phyloP scores from a whole-genome alignment of 1,140 invertebrate species.

The Procambarus virginalis region DNA sequence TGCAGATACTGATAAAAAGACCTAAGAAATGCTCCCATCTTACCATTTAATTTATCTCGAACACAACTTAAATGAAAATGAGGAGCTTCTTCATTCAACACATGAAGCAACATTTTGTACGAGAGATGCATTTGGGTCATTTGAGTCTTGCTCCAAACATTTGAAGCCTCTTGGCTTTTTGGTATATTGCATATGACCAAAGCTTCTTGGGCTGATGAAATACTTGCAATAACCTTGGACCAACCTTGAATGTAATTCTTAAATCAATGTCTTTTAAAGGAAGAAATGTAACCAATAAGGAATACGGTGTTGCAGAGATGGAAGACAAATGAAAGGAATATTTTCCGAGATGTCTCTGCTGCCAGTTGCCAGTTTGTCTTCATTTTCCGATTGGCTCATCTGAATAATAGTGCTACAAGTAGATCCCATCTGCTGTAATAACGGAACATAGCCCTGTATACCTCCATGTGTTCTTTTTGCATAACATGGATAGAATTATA shows the following conservation, averaged over 20 bases:
- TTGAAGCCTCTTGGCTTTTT: not conserved
- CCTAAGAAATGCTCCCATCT: conserved; percentile 52
- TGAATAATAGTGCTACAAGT: conserved; percentile 31
- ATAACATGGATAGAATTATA: not conserved
- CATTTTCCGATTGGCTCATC: not conserved
- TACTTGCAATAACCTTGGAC: conserved; percentile 29
- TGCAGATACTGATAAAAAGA: conserved; percentile 60
- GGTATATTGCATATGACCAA: not conserved
- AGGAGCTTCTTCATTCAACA: conserved; percentile 42
- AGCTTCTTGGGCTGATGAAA: conserved; percentile 7
- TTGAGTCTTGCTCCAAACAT: not conserved
- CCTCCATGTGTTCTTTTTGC: not conserved
- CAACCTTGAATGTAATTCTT: conserved; percentile 24
- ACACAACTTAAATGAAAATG: conserved; percentile 3
- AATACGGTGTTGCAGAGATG: conserved; percentile 40
- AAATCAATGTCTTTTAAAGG: conserved; percentile 28
- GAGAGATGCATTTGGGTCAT: conserved; percentile 23
- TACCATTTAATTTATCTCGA: conserved; percentile 1
- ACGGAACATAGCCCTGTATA: conserved; percentile 38
- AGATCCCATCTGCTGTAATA: conserved; percentile 33
- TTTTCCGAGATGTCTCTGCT: not conserved
- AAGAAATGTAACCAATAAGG: conserved; percentile 30
- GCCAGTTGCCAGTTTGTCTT: not conserved
- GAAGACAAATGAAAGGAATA: not conserved
- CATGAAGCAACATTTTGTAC: conserved; percentile 44